phyloP scores from a whole-genome alignment of 2,113 vertebrate species.

The Macquaria australasica region DNA sequence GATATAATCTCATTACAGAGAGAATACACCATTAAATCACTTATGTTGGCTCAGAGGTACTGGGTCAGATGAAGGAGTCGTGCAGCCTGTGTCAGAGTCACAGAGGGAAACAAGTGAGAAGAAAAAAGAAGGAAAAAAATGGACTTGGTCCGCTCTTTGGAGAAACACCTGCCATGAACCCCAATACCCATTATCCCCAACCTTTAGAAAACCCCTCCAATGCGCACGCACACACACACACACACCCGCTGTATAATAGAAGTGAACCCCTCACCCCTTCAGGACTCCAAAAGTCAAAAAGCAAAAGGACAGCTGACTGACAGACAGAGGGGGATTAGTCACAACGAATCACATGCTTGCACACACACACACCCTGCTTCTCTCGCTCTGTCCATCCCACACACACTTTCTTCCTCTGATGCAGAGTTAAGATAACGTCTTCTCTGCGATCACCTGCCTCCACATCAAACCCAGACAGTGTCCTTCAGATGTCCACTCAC shows the following conservation, averaged over 20 bases:
- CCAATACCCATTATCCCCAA: slow-evolving; percentile 58
- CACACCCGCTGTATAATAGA: slow-evolving; percentile 26
- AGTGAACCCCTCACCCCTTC: slow-evolving; percentile 60
- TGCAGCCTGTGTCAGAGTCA: slow-evolving; percentile 4
- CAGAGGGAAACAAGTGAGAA: slow-evolving; percentile 10
- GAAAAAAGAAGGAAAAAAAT: background rate
- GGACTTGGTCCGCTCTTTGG: slow-evolving; percentile 8
- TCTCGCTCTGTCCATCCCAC: slow-evolving; percentile 21
- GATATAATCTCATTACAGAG: slow-evolving; percentile 58
- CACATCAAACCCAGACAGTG: slow-evolving; percentile 43
- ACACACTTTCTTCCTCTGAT: slow-evolving; percentile 46
- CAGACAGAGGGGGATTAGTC: slow-evolving; percentile 74
- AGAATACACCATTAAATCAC: slow-evolving; percentile 50
- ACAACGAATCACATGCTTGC: slow-evolving; percentile 70
- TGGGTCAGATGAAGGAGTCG: slow-evolving; percentile 23
- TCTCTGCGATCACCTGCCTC: slow-evolving; percentile 48
- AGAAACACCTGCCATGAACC: slow-evolving; percentile 72
- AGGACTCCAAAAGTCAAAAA: slow-evolving; percentile 74
- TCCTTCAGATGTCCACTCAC: slow-evolving; percentile 4
- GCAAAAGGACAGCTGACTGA: slow-evolving; percentile 79
- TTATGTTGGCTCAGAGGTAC: slow-evolving; percentile 33
- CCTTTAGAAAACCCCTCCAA: slow-evolving; percentile 56
- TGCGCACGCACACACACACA: background rate
- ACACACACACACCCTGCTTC: slow-evolving; percentile 32
- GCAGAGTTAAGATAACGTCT: slow-evolving; percentile 63